phyloP scores from a whole-genome alignment of 2,113 vertebrate species.

The Brienomyrus longianalis region DNA sequence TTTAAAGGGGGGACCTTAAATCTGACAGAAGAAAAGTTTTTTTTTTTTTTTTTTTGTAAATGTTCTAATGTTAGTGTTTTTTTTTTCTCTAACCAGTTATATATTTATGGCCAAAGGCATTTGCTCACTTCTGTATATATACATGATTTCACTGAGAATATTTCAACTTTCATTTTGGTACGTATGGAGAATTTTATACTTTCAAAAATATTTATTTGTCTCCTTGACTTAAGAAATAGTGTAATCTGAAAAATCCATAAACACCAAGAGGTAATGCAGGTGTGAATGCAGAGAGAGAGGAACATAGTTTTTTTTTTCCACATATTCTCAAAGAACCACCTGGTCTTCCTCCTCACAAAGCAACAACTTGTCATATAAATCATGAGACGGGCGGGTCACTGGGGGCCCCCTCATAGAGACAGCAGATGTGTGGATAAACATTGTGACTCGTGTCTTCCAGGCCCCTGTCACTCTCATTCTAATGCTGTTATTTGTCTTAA shows the following conservation, averaged over 20 bases:
- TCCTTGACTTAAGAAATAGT: background rate
- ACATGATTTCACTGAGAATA: background rate
- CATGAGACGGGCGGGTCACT: background rate
- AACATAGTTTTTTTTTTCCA: background rate
- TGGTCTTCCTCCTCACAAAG: background rate
- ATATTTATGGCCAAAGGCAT: background rate
- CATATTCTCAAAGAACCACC: background rate
- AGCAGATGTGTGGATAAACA: background rate
- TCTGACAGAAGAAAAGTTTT: background rate
- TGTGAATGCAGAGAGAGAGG: background rate
- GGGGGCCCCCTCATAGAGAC: background rate
- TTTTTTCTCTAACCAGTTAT: background rate
- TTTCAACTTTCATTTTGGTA: background rate
- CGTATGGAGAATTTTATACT: background rate
- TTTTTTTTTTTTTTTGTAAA: background rate
- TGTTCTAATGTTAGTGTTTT: background rate
- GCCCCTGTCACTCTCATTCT: background rate
- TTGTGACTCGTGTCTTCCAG: background rate
- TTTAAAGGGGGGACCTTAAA: background rate
- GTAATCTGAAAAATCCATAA: background rate
- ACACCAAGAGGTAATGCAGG: background rate
- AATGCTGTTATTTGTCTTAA: background rate
- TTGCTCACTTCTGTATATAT: background rate
- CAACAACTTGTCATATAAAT: background rate
- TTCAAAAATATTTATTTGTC: background rate